These are phyloP conservation scores for Thalassarche chlororhynchos DNA, from an alignment of 2,113 vertebrate species.

Conservation along the genomic window DNA sequence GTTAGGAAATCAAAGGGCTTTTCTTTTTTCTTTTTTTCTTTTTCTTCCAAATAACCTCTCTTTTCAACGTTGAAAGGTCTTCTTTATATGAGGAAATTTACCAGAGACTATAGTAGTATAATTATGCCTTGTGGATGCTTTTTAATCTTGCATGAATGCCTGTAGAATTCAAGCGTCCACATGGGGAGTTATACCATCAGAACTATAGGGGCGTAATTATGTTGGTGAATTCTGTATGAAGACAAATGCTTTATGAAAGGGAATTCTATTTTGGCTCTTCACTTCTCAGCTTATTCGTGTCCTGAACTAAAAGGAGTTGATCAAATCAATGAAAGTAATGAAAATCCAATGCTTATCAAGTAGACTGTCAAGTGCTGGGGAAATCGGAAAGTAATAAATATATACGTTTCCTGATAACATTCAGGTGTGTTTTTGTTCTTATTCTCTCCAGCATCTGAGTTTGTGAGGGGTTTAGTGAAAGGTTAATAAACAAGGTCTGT, in stretches of 20 bases:
- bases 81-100: slow-evolving; percentile 42
- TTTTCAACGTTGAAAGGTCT: neutral
- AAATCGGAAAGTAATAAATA: slow-evolving; percentile 51
- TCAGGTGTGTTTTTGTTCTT: neutral
- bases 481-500: slow-evolving; percentile 1
- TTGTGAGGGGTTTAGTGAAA: slow-evolving; percentile 39
- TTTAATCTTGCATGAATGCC: slow-evolving; percentile 50
- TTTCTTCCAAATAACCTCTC: neutral
- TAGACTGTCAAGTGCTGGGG: neutral
- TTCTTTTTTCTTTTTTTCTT: neutral
- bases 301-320: slow-evolving; percentile 17
- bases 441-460: neutral
- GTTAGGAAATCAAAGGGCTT: neutral
- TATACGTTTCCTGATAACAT: slow-evolving; percentile 13
- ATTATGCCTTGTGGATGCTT: slow-evolving; percentile 51
- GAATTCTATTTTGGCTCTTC: slow-evolving; percentile 35
- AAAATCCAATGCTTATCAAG: slow-evolving; percentile 43
- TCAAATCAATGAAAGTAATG: slow-evolving; percentile 56
- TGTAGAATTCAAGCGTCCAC: slow-evolving; percentile 16
- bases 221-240: neutral
- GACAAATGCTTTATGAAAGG: slow-evolving; percentile 27
- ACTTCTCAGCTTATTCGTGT: slow-evolving; percentile 10
- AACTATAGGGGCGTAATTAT: neutral
- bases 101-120: slow-evolving; percentile 7
- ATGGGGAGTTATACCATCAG: slow-evolving; percentile 21